These are phyloP conservation scores for Periplaneta americana DNA, from an alignment of 1,140 invertebrate genomes.

Conservation along the genomic window DNA sequence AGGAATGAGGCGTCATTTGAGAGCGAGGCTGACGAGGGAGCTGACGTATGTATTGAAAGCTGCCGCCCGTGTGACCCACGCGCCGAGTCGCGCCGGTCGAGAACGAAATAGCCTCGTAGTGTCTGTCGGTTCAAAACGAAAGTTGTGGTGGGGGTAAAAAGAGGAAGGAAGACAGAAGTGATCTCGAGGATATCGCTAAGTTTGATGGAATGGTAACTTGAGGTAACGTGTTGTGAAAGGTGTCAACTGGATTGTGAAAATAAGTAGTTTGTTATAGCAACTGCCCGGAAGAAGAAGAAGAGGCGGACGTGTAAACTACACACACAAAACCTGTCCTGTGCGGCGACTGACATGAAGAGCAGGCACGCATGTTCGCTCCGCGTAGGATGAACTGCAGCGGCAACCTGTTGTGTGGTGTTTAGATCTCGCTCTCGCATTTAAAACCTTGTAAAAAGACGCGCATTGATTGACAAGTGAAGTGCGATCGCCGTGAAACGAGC, in stretches of 20 bases:
- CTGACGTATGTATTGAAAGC: slow-evolving; percentile 8
- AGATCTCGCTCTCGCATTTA: no score
- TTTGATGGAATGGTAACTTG: not conserved
- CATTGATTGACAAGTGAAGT: no score
- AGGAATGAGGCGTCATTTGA: slow-evolving; percentile 6
- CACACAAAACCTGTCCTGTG: not conserved
- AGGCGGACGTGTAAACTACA: not conserved
- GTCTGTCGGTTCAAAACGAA: not conserved
- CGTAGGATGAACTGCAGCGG: not conserved
- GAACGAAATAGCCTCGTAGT: not conserved
- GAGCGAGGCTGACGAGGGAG: slow-evolving; percentile 4
- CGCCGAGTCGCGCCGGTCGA: slow-evolving; percentile 11
- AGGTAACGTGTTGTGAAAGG: not conserved
- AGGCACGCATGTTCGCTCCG: not conserved
- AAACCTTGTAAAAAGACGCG: not conserved
- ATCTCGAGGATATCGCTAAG: no score
- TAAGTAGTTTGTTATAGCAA: no score
- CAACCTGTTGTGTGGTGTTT: slow-evolving; percentile 7
- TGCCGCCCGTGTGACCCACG: slow-evolving; percentile 10
- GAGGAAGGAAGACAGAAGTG: not conserved
- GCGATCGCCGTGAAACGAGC: no score
- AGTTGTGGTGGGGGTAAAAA: no score
- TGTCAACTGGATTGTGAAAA: not conserved
- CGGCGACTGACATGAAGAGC: not conserved
- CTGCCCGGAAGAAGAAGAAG: not conserved